Evolutionary conservation across 1,140 invertebrate genomes (phyloP).

Genomic region (Pogonognathellus flavescens): DNA sequence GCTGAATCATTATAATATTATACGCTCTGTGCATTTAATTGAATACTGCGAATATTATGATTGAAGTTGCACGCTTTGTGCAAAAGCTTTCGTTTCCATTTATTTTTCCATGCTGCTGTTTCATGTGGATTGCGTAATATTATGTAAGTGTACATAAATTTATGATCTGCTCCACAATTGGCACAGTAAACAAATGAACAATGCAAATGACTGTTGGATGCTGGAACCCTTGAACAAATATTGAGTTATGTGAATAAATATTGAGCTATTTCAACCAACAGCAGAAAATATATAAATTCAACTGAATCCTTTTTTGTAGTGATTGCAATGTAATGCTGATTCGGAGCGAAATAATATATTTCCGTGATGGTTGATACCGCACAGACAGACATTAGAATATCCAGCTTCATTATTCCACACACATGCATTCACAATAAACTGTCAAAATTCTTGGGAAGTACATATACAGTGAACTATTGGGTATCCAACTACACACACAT

Average conservation of each 20-base stretch:
- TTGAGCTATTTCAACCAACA: slow-evolving; percentile 16
- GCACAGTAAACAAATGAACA: slow-evolving; percentile 33
- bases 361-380: neutral
- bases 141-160: no score
- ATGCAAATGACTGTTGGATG: neutral
- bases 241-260: slow-evolving; percentile 46
- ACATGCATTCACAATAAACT: neutral
- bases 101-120: no score
- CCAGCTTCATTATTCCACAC: no score
- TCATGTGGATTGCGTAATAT: no score
- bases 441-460: neutral
- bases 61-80: no score
- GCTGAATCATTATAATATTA: no score
- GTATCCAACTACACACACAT: no score
- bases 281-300: neutral
- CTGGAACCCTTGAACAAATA: slow-evolving; percentile 14
- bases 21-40: no score
- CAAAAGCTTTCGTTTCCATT: no score
- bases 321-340: neutral
- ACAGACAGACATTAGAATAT: neutral
- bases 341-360: neutral
- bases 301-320: neutral
- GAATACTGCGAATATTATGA: no score
- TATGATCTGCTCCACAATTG: neutral
- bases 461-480: no score